Evolutionary conservation across 2,797 vertebrate genomes (phyloP).

Genomic region (Heliangelus exortis): DNA sequence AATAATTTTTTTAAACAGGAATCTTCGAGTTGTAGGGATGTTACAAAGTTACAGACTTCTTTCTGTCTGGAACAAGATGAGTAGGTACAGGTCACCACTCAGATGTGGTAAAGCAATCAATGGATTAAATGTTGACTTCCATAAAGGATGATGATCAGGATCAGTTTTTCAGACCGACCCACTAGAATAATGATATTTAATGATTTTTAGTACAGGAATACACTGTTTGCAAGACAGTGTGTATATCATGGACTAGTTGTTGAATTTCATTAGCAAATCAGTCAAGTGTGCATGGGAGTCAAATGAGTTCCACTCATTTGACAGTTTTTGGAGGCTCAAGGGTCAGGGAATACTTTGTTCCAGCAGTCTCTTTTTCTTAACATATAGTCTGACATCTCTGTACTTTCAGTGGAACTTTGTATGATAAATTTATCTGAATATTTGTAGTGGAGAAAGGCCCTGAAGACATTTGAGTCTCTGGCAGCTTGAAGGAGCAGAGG

Average conservation of each 20-base stretch:
- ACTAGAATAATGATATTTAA: neutral
- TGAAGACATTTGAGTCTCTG: neutral
- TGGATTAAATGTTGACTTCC: neutral
- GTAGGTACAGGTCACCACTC: neutral
- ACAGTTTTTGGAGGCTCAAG: neutral
- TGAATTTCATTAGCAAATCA: neutral
- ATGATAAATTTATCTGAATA: neutral
- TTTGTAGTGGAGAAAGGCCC: neutral
- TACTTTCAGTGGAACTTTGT: neutral
- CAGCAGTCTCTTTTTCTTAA: neutral
- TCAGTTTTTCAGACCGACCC: neutral
- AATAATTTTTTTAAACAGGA: neutral
- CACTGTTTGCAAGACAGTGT: neutral
- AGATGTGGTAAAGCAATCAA: fast-evolving
- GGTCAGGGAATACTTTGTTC: neutral
- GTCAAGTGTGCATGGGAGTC: neutral
- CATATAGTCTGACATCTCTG: neutral
- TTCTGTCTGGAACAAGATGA: neutral
- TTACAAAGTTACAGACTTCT: neutral
- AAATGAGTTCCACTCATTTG: neutral
- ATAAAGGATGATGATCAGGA: neutral
- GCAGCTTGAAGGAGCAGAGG: slow-evolving; percentile 35
- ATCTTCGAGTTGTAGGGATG: neutral
- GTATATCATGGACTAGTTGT: neutral
- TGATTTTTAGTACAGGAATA: neutral